These are phyloP conservation scores for Furcifer pardalis DNA, from an alignment of 2,797 vertebrate species.

Conservation along the genomic window DNA sequence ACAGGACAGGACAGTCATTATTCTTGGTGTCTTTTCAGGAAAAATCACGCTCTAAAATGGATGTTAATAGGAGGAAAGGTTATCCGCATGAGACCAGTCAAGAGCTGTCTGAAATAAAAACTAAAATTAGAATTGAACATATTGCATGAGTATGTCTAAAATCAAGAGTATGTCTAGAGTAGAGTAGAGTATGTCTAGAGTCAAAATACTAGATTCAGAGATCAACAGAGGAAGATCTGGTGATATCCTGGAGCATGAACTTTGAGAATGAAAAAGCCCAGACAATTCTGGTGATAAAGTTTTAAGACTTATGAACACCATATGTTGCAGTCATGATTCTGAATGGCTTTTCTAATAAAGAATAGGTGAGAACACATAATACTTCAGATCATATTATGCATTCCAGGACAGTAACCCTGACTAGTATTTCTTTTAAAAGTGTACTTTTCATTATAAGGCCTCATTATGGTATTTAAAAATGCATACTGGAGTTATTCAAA, in stretches of 20 bases:
- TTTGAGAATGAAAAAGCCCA: background rate
- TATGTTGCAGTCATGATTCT: background rate
- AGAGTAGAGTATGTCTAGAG: background rate
- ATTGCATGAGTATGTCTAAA: background rate
- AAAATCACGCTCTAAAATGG: background rate
- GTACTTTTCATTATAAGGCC: background rate
- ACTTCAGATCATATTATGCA: background rate
- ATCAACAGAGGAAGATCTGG: background rate
- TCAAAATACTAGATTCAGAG: background rate
- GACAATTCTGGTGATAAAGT: background rate
- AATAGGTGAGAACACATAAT: background rate
- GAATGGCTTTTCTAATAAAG: background rate
- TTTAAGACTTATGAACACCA: background rate
- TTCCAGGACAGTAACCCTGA: background rate
- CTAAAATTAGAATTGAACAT: background rate
- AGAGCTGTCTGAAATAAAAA: background rate
- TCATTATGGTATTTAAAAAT: background rate
- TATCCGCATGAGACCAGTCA: background rate
- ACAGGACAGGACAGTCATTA: too few relatives aligned
- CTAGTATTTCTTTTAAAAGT: background rate
- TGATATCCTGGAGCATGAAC: background rate
- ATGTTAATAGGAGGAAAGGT: background rate
- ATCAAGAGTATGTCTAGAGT: background rate
- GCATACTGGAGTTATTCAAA: too few relatives aligned
- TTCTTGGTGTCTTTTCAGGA: background rate